phyloP scores from a whole-genome alignment of 2,113 vertebrate species.

The Vidua macroura region DNA sequence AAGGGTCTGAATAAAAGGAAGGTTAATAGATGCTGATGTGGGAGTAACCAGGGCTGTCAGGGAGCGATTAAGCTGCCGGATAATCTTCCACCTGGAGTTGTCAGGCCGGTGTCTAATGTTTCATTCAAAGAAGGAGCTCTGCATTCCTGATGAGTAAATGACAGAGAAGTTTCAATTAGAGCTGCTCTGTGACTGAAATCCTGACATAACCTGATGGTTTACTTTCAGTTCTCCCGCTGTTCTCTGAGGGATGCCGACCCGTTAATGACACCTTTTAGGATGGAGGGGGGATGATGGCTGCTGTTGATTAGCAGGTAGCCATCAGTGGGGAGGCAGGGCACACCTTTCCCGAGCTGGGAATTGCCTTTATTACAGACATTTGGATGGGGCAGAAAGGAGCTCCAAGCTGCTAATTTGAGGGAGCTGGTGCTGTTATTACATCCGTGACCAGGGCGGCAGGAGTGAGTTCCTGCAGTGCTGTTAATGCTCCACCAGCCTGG shows the following conservation, averaged over 20 bases:
- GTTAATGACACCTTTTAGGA: slow-evolving; percentile 34
- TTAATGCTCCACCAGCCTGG: not conserved
- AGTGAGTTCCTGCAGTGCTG: rapidly evolving
- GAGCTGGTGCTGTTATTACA: not conserved
- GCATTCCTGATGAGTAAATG: slow-evolving; percentile 62
- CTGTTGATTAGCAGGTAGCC: slow-evolving; percentile 18
- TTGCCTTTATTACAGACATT: not conserved
- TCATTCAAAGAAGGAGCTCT: slow-evolving; percentile 54
- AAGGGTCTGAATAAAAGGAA: not conserved
- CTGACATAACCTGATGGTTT: slow-evolving; percentile 46
- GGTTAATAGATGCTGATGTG: slow-evolving; percentile 47
- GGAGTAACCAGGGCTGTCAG: slow-evolving; percentile 49
- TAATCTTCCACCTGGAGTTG: slow-evolving; percentile 64
- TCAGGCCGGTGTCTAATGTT: slow-evolving; percentile 59
- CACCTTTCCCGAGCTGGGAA: not conserved
- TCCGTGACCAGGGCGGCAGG: not conserved
- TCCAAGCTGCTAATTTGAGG: not conserved
- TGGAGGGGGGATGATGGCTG: not conserved
- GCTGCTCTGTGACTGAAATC: slow-evolving; percentile 11
- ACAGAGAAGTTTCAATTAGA: slow-evolving; percentile 72
- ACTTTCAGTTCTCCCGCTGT: not conserved
- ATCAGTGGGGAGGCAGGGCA: not conserved
- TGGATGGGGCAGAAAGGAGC: not conserved
- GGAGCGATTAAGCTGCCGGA: slow-evolving; percentile 54
- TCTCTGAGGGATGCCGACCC: slow-evolving; percentile 5